Evolutionary conservation across 1,140 invertebrate species (phyloP), one percentile per base, ranked within the genome.

Genomic region (Melanaphis sacchari): DNA sequence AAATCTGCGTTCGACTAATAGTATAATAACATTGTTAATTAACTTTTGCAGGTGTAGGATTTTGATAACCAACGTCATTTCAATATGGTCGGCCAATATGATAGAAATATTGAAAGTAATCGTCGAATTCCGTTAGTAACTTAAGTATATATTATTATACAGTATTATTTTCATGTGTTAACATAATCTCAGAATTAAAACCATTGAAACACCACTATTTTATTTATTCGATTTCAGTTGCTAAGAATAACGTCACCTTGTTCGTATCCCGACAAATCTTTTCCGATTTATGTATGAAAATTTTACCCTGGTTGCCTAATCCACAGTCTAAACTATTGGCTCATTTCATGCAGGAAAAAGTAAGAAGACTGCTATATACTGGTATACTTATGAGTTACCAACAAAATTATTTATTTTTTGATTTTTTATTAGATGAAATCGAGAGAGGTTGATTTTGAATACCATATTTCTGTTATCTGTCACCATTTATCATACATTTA

Each of bases 241-340:
- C 99, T 11, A 98, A 99, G 96, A 99, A 99, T 95, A 99, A 99
- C 96, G 98, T 99, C 0, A 99, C 98, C 95, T 95, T 99, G 93
- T 99, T 99, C 1, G 99, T 99, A 94, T 99, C 99, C 4, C 96
- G 99, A n/a, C 98, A 99, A 96, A 97, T 99, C 91, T 95, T 99
- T 6, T 98, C 98, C 49, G 99, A 99, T 95, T 98, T 99, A 31
- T 98, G 98, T 94, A 96, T 96, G 66, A 84, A 88, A 43, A 97
- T 98, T 94, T 95, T 99, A 22, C 96, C 97, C 9, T 96, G 97
- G 94, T 95, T 99, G 94, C 96, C 97, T 0, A 98, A 99, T 95
- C 96, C 97, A 94, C 96, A 98, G 43, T 98, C 98, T 4, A 98
- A 98, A 96, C 96, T 97, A 94, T 97, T 99, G 24, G 98, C 98